Evolutionary conservation across 2,797 vertebrate genomes (phyloP), one percentile per base, ranked within the genome.

Genomic region (Hypotaenidia philippensis): DNA sequence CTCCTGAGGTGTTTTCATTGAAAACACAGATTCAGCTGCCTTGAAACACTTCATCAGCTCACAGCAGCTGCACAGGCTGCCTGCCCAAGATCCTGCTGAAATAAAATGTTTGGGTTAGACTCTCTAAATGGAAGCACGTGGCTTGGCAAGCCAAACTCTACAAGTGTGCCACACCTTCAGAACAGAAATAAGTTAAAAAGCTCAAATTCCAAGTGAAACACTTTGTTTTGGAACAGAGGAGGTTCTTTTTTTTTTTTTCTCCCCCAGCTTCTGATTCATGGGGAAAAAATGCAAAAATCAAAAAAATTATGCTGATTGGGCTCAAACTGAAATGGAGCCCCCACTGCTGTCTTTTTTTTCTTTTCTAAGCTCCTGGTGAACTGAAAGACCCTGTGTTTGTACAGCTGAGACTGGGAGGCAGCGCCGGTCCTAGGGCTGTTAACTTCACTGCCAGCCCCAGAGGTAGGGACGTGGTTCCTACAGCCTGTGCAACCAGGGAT

Each of bases 221-320:
- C 57, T 83, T 81, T 11, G 63, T 4, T 90, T 90, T 59, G 70
- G 77, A 94, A 41, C 21, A 26, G 69, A 61, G 13, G 22, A 69
- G 38, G 38, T 38, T 60, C 41, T 60, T 47, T 47, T 47, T 60
- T 45, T 19, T 31, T 31, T 31, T 16, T 44, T 31, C 25, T 27
- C 41, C 19, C 41, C 41, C 9, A 82, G 57, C 6, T 91, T 93
- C 65, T 1, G 0, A 69, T 53, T 53, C 4, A 1, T 10, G 56
- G 21, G 19, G 57, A 71, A 60, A 88, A 90, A 85, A 53, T 1
- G 15, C 15, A 52, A 60, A 68, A 53, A 17, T 44, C 31, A 38
- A 45, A 44, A 95, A 57, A 44, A 95, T 53, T 18, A 41, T 47
- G 57, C 50, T 65, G 65, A 64, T 79, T 90, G 61, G 65, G 50